phyloP scores from a whole-genome alignment of 1,140 invertebrate species.

The Bombus superbus region DNA sequence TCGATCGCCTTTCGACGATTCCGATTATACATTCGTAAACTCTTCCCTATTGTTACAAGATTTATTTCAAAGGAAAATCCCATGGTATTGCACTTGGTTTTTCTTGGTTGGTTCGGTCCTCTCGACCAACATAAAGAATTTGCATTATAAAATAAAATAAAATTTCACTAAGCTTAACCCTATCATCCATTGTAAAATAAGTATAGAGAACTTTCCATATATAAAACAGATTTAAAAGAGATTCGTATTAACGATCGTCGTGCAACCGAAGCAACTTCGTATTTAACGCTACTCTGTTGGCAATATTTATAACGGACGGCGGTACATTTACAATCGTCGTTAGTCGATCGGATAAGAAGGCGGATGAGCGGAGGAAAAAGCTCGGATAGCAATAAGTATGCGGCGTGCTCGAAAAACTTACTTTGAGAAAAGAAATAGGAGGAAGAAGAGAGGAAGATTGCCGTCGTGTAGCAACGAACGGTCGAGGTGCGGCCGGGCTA shows the following conservation, averaged over 20 bases:
- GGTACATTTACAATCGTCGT: background rate
- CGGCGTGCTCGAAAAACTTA: background rate
- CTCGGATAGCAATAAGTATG: background rate
- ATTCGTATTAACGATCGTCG: background rate
- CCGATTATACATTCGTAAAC: background rate
- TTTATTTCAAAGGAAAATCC: background rate
- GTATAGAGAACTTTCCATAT: too few species aligned
- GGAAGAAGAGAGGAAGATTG: conserved; percentile 31
- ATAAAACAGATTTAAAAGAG: background rate
- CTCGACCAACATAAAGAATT: too few species aligned
- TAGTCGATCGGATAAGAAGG: background rate
- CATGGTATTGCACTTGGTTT: too few species aligned
- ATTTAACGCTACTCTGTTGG: background rate
- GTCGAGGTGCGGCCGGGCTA: conserved; percentile 57
- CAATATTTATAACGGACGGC: too few species aligned
- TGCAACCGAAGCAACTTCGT: background rate
- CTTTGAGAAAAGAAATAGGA: background rate
- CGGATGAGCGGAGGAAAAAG: background rate
- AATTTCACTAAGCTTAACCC: too few species aligned
- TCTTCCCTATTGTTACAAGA: background rate
- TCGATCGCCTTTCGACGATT: background rate
- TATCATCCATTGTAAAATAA: too few species aligned
- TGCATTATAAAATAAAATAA: too few species aligned
- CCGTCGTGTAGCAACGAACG: conserved; percentile 43
- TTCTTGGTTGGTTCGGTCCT: too few species aligned